Evolutionary conservation across 1,140 invertebrate genomes (phyloP).

Genomic region (Trachymyrmex septentrionalis): DNA sequence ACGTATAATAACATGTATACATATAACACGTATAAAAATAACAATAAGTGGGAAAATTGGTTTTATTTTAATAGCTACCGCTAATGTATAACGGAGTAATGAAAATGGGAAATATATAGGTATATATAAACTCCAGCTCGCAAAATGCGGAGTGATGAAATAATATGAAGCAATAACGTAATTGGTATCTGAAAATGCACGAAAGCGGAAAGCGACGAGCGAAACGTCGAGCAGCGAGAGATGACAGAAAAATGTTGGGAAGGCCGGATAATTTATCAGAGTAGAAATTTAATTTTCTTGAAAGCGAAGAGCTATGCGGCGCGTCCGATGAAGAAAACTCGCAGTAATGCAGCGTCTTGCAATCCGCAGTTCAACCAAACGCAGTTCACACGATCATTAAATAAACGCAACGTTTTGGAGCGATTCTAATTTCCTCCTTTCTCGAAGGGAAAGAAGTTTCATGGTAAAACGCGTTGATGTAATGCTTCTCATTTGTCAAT

Average conservation of each 20-base stretch:
- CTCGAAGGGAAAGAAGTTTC: conserved; percentile 22
- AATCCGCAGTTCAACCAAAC: conserved; percentile 42
- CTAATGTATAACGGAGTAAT: conserved; percentile 49
- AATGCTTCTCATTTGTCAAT: conserved; percentile 43
- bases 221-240: conserved; percentile 38
- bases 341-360: conserved; percentile 19
- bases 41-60: conserved; percentile 35
- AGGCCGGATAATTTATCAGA: conserved; percentile 50
- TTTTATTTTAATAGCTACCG: conserved; percentile 44
- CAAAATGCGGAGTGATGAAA: conserved; percentile 45
- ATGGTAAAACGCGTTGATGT: conserved; percentile 14
- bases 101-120: conserved; percentile 39
- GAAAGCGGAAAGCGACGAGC: conserved; percentile 40
- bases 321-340: conserved; percentile 32
- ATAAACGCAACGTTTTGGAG: conserved; percentile 27
- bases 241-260: conserved; percentile 47
- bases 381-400: conserved; percentile 30
- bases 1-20: not conserved
- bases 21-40: conserved; percentile 40
- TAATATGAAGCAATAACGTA: conserved; percentile 58
- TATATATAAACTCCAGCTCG: not conserved
- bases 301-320: conserved; percentile 47
- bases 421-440: not conserved
- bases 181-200: conserved; percentile 60
- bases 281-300: conserved; percentile 66